Percentiles rank a stretch among this genome's conserved stretches.
Evolutionary conservation across 1,140 invertebrate genomes (phyloP).

Genomic region (Penaeus chinensis): DNA sequence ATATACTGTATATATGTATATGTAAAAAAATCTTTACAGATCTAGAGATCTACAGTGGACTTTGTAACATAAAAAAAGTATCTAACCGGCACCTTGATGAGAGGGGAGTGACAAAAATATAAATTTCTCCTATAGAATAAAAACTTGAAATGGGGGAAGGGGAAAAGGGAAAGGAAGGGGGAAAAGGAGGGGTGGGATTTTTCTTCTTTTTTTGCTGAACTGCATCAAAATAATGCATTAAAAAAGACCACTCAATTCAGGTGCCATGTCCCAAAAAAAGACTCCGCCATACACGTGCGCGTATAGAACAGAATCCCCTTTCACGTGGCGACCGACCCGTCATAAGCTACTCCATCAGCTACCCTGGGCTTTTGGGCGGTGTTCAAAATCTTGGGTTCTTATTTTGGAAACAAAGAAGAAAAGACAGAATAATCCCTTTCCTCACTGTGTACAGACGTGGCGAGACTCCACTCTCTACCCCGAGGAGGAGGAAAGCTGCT

Average conservation of each 20-base stretch:
- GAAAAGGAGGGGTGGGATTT: no score
- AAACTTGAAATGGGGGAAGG: constrained; percentile 22
- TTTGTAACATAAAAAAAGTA: constrained; percentile 36
- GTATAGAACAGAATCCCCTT: no score
- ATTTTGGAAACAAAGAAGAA: no score
- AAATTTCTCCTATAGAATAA: constrained; percentile 46
- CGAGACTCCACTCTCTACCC: no score
- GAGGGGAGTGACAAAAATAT: constrained; percentile 54
- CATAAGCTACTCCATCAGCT: constrained; percentile 37
- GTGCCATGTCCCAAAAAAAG: constrained; percentile 20
- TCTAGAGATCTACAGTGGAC: constrained; percentile 47
- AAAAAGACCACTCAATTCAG: constrained; percentile 45
- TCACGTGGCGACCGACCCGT: constrained; percentile 45
- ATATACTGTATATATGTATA: constrained; percentile 52
- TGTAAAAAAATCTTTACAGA: constrained; percentile 53
- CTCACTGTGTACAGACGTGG: no score
- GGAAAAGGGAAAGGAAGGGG: neutral
- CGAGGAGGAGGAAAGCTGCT: no score
- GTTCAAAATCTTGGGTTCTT: neutral
- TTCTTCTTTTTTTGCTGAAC: neutral
- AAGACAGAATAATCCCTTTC: no score
- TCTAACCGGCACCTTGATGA: constrained; percentile 51
- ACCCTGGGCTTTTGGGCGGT: constrained; percentile 21
- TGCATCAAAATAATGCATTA: constrained; percentile 49
- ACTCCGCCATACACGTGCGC: constrained; percentile 1